phyloP scores from a whole-genome alignment of 2,888 invertebrate species.

The Dynastes maya region DNA sequence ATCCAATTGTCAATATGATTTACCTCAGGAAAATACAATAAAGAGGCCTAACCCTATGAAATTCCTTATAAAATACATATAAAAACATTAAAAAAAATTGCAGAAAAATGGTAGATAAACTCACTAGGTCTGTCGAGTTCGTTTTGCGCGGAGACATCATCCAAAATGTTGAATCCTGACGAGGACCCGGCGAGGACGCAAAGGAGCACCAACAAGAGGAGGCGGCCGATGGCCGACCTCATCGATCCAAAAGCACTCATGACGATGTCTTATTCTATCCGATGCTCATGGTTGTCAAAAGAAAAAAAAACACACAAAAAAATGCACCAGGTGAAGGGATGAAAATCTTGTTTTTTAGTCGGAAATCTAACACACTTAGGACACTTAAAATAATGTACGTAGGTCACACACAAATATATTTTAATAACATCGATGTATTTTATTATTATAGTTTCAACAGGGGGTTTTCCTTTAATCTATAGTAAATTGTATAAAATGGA shows the following conservation, averaged over 20 bases:
- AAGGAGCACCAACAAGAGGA: slow-evolving; percentile 61
- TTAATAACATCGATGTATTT: not conserved
- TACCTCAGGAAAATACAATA: not conserved
- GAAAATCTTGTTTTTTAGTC: too few relatives aligned
- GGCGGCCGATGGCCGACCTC: slow-evolving; percentile 67
- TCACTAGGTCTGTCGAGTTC: slow-evolving; percentile 78
- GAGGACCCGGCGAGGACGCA: slow-evolving; percentile 62
- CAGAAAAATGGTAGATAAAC: slow-evolving; percentile 50
- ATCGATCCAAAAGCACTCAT: slow-evolving; percentile 58
- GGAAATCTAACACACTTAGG: too few relatives aligned
- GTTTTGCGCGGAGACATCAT: slow-evolving; percentile 75
- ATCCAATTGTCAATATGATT: too few relatives aligned
- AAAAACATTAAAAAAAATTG: not conserved
- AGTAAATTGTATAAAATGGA: too few relatives aligned
- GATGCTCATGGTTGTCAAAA: too few relatives aligned
- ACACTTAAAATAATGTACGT: too few relatives aligned
- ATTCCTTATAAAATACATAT: not conserved
- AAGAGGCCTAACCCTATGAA: not conserved
- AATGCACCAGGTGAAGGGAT: too few relatives aligned
- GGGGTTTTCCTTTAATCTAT: too few relatives aligned
- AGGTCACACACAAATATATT: not conserved
- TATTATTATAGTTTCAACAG: too few relatives aligned
- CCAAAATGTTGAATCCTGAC: slow-evolving; percentile 70
- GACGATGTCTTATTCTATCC: slow-evolving; percentile 29
- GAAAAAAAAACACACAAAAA: too few relatives aligned